These are phyloP conservation scores for Remorina albescens DNA, from an alignment of 2,797 vertebrate species.

Conservation along the genomic window DNA sequence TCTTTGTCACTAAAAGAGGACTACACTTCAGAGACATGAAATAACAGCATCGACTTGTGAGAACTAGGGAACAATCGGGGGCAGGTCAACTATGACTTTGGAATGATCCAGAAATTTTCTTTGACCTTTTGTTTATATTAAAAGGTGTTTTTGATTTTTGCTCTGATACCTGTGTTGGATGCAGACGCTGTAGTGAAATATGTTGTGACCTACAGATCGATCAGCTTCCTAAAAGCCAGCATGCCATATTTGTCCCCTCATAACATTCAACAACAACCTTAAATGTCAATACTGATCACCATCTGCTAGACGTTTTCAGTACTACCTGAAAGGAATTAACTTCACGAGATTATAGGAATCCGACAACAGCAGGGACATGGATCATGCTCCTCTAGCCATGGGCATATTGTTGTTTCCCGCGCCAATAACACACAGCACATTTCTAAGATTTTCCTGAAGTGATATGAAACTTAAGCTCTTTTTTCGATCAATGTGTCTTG, in stretches of 20 bases:
- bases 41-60: conserved; percentile 63
- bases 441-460: conserved; percentile 19
- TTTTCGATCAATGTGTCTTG: conserved; percentile 31
- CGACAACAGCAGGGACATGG: conserved; percentile 14
- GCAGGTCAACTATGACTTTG: conserved; percentile 61
- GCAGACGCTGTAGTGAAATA: conserved; percentile 32
- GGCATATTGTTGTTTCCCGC: conserved; percentile 28
- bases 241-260: conserved; percentile 53
- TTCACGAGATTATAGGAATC: conserved; percentile 48
- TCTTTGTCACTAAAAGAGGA: conserved; percentile 67
- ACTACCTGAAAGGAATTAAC: conserved; percentile 60
- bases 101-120: conserved; percentile 35
- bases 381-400: conserved; percentile 15
- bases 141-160: conserved; percentile 34
- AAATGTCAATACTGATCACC: conserved; percentile 76
- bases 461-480: conserved; percentile 52
- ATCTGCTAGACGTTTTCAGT: conserved; percentile 66
- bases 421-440: conserved; percentile 28
- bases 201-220: conserved; percentile 48
- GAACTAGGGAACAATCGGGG: conserved; percentile 52
- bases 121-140: conserved; percentile 55
- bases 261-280: conserved; percentile 65
- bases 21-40: conserved; percentile 64
- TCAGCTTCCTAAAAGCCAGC: conserved; percentile 51
- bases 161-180: conserved; percentile 5